Base-by-base conservation (phyloP, 2,797 vertebrate species). In the Hippopotamyrus pictus region DNA sequence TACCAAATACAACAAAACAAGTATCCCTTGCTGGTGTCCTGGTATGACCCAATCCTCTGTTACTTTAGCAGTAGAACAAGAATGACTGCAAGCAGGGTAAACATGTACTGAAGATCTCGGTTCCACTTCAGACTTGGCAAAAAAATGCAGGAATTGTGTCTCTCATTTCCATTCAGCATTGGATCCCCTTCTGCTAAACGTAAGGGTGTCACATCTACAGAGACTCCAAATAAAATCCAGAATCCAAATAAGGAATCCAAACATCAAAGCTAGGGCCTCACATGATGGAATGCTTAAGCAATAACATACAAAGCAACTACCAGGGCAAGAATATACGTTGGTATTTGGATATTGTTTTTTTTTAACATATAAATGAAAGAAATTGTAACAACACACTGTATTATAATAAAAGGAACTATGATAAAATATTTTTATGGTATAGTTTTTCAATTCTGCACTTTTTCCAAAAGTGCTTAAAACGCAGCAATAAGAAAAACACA, bases 11-110 rank as follows among this genome's bases (percentile, higher is more conserved):
- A 88, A 93, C 94, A 95, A 94, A 92, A 92, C 90, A 89, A 94
- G 88, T 92, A 93, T 91, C 92, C 90, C 94, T 92, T 90, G 91
- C 91, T 91, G 94, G 90, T 92, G 93, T 95, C 95, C 95, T 95
- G 93, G 95, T 90, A 93, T 95, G 95, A 96, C 95, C 94, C 91
- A 89, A 92, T 90, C 92, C 91, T 93, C 93, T 96, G 95, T 96
- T 96, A 94, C 95, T 96, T 95, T 94, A 87, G 2, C 86, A 87
- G 33, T 9, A 59, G 17, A 19, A 92, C 92, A 93, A 92, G 93
- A 92, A 94, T 93, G 94, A 95, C 95, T 94, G 94, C 92, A 92
- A 94, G 93, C 92, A 90, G 92, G 93, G 93, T 94, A 93, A 93
- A 95, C 91, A 92, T 91, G 91, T 93, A 93, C 91, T 92, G 93